Evolutionary conservation across 2,797 vertebrate genomes (phyloP), one percentile per base, ranked within the genome.

Genomic region (Hippocampus kuda): DNA sequence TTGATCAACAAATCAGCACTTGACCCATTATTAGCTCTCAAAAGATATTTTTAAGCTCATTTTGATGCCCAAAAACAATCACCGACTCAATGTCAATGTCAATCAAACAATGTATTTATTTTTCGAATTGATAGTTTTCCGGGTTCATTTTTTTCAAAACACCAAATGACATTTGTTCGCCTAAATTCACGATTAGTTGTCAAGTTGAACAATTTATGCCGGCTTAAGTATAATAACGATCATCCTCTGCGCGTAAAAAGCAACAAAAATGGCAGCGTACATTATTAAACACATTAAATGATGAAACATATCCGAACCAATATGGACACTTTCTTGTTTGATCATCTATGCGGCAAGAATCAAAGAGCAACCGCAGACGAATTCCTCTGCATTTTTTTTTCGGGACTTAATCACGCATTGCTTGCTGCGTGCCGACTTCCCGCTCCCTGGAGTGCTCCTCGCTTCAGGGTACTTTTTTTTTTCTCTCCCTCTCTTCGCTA

Each of bases 371-470:
- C 75, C 78, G 81, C 73, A 76, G 73, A 60, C 38, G 70, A 73
- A 84, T 87, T 88, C 85, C 83, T 77, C 68, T 78, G 77, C 71
- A 70, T 61, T 82, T 80, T 80, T 53, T 34, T 6, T 34, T 34
- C 71, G 77, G 79, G 77, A 24, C 87, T 86, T 82, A 80, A 86
- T 86, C 84, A 83, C 75, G 72, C 83, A 81, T 85, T 85, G 77
- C 70, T 75, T 57, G 70, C 75, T 22, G 61, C 72, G 83, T 73
- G 71, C 71, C 77, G 44, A 15, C 75, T 64, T 76, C 70, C 73
- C 66, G 68, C 70, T 87, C 85, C 80, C 82, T 78, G 72, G 74
- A 83, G 77, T 71, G 72, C 54, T 5, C 16, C 70, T 81, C 70
- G 61, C 79, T 79, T 86, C 77, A 81, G 71, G 72, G 56, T 59